Base-by-base conservation (phyloP, 2,888 invertebrate species). In the Minunthozetes semirufus region DNA sequence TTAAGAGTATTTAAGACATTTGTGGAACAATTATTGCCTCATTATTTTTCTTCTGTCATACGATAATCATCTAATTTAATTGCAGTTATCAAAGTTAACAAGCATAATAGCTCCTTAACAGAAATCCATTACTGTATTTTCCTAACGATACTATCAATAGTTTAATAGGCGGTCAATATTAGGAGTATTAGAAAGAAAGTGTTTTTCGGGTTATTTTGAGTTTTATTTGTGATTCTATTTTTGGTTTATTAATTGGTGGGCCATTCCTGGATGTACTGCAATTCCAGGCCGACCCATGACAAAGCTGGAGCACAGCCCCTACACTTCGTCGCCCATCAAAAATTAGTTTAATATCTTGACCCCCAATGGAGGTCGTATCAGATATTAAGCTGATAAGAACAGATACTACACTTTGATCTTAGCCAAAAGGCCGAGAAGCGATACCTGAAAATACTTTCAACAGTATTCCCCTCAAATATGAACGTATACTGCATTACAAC, bases 371-470 rank as follows among this genome's bases (percentile, higher is more conserved):
- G 46, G 48, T 84, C 75, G 84, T 87, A 87, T 87, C 86, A 87
- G 87, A 87, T 87, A 87, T 87, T 87, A 87, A 87, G 87, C 87
- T 87, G 86, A 87, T 87, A 87, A 87, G 87, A 87, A 87, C 87
- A 87, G 87, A 87, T 87, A 81, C 80, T 78, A 79, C 76, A 78
- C 78, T 78, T 78, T 78, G 76, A 77, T 79, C 77, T 79, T 76
- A 78, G 78, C 78, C 78, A 77, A 74, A 75, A 78, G 78, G 78
- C 78, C 78, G 77, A 78, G 78, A 78, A 78, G 78, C 78, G 78
- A 78, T 78, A 78, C 48, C 76, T 29, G 50, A 19, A 27, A 17
- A 33, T n/a, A 15, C 33, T 33, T 8, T 33, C 33, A 0, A 3
- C 1, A 15, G 19, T 17, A 22, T 22, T n/a, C n/a, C 38, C 48